Base-by-base conservation (phyloP, 2,888 invertebrate genomes). In the Cecidostiba fungosa region DNA sequence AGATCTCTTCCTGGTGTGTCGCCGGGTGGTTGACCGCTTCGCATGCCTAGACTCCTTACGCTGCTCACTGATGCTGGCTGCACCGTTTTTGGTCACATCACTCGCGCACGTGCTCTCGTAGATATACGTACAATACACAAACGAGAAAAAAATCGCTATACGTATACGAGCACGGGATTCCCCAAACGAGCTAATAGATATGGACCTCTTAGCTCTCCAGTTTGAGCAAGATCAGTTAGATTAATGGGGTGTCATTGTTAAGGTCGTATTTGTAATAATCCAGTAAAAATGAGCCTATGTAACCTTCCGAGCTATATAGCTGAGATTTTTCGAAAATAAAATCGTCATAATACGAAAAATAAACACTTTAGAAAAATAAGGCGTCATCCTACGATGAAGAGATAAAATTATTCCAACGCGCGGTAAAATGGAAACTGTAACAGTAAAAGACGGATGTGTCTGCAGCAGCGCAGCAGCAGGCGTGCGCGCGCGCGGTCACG, bases 1-100 rank as follows among this genome's bases (percentile, higher is more conserved):
- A 23, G 43, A 72, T 72, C 85, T 85, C 81, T 85, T 85, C 85
- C 85, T 85, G 85, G 77, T 77, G 77, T 32, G 80, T 43, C 50
- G 23, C 29, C 77, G 77, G 85, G 81, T 85, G 85, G 70, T 81
- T 85, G 85, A 85, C 85, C 85, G 76, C 66, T 32, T 32, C 72
- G 69, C 8, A 26, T 36, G 32, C 59, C 54, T 59, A 1, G 79
- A 26, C 70, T 77, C 23, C 2, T 5, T 43, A 16, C n/a, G n/a
- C 19, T 29, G 10, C 6, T 70, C 12, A 10, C 43, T 10, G 2
- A 43, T 43, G 3, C 19, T 76, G 29, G 39, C 16, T 83, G 80
- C 84, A 77, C 80, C 84, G 76, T 80, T 80, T 85, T 85, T 85
- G 74, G 79, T 80, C 69, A 79, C 50, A 36, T 43, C 72, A 14